A percentile compares a stretch with the other conserved stretches of the same genome.
phyloP scores from a whole-genome alignment of 2,888 invertebrate genomes.

The Imbricaverruca yamaguchii region DNA sequence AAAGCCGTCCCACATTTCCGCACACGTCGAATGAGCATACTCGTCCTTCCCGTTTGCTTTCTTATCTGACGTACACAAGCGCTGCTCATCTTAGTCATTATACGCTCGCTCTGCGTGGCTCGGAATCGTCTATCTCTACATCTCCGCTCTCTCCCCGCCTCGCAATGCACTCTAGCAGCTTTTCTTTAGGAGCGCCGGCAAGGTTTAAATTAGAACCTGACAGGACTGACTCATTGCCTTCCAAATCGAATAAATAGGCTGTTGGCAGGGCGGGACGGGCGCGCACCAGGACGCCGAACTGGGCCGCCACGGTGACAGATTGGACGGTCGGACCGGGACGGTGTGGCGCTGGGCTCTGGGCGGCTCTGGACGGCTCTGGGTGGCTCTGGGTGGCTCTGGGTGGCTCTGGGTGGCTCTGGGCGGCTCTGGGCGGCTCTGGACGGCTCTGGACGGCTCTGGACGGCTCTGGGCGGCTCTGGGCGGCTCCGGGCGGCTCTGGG shows the following conservation, averaged over 20 bases:
- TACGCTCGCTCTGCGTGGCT: not conserved
- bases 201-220: not conserved
- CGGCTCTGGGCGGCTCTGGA: too few relatives aligned
- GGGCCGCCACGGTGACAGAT: not conserved
- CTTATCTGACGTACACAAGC: too few relatives aligned
- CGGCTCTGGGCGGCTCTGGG: too few relatives aligned
- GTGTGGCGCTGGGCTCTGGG: not conserved
- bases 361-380: too few relatives aligned
- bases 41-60: too few relatives aligned
- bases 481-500: too few relatives aligned
- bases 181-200: not conserved
- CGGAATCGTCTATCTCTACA: not conserved
- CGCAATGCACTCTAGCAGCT: not conserved
- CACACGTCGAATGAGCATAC: too few relatives aligned
- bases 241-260: constrained; percentile 11
- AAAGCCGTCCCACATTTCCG: too few relatives aligned
- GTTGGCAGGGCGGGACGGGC: not conserved
- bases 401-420: too few relatives aligned
- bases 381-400: too few relatives aligned
- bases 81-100: too few relatives aligned
- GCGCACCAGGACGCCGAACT: not conserved
- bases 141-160: not conserved
- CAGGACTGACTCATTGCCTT: constrained; percentile 15
- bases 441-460: too few relatives aligned
- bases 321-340: not conserved